Evolutionary conservation across 1,140 invertebrate species (phyloP).

Genomic region (Anoplolepis gracilipes): DNA sequence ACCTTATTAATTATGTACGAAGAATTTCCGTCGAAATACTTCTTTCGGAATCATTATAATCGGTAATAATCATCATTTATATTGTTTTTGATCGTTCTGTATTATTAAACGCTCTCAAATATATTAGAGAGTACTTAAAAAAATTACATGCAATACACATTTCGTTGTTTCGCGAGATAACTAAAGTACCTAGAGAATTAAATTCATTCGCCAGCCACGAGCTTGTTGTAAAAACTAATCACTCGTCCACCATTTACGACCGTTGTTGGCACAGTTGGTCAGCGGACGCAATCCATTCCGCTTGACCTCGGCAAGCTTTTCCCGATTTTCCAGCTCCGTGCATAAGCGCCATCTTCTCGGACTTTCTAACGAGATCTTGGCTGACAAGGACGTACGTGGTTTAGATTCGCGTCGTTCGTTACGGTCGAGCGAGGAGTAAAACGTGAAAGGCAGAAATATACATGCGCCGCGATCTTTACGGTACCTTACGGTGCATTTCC

Average conservation of each 20-base stretch:
- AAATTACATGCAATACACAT: slow-evolving; percentile 55
- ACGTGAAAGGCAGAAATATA: slow-evolving; percentile 5
- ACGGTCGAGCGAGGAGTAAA: slow-evolving; percentile 35
- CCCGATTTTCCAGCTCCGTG: slow-evolving; percentile 56
- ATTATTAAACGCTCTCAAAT: background rate
- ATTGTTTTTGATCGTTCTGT: background rate
- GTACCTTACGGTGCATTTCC: background rate
- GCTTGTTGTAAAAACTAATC: slow-evolving; percentile 54
- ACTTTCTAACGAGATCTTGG: slow-evolving; percentile 48
- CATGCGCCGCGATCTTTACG: slow-evolving; percentile 37
- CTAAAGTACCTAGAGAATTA: slow-evolving; percentile 34
- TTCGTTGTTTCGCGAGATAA: slow-evolving; percentile 5
- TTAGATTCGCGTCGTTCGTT: slow-evolving; percentile 48
- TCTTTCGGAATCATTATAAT: background rate
- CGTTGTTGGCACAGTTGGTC: slow-evolving; percentile 38
- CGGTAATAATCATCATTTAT: background rate
- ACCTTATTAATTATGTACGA: background rate
- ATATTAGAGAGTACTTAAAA: slow-evolving; percentile 26
- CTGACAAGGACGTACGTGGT: slow-evolving; percentile 45
- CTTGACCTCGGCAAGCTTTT: slow-evolving; percentile 39
- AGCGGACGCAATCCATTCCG: slow-evolving; percentile 49
- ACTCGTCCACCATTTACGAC: slow-evolving; percentile 52
- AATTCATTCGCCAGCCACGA: slow-evolving; percentile 29
- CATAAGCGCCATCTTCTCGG: slow-evolving; percentile 54
- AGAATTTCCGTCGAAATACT: background rate